Evolutionary conservation across 1,140 invertebrate genomes (phyloP).

Genomic region (Drosophila subpulchrella): DNA sequence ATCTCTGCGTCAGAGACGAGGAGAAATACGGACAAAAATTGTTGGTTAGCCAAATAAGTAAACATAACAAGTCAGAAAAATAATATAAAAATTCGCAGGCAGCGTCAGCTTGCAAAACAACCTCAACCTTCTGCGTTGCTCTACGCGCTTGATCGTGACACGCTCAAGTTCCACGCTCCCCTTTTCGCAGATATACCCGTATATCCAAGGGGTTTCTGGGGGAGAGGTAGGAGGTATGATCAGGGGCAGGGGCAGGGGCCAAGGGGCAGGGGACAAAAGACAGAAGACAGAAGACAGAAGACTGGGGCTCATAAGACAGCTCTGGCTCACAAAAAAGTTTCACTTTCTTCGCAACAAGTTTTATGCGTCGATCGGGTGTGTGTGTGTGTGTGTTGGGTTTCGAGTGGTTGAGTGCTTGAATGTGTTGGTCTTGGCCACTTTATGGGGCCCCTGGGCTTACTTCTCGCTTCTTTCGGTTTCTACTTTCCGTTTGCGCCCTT

Average conservation of each 20-base stretch:
- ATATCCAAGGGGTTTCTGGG: constrained; percentile 8
- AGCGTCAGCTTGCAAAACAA: constrained; percentile 61
- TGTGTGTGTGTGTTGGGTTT: constrained; percentile 15
- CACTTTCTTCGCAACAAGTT: constrained; percentile 82
- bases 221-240: constrained; percentile 1
- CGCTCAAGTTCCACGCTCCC: constrained; percentile 53
- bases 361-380: constrained; percentile 47
- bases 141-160: constrained; percentile 67
- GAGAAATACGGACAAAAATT: constrained; percentile 31
- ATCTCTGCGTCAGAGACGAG: constrained; percentile 29
- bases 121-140: constrained; percentile 74
- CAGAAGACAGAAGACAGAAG: constrained; percentile 3
- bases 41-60: constrained; percentile 30
- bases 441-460: constrained; percentile 7
- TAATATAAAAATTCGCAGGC: constrained; percentile 30
- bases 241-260: constrained; percentile 2
- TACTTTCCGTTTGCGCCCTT: constrained; percentile 81
- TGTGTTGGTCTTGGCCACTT: constrained; percentile 15
- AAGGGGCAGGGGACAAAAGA: constrained; percentile 11
- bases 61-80: constrained; percentile 31
- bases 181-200: constrained; percentile 13
- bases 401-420: constrained; percentile 13
- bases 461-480: constrained; percentile 69
- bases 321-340: constrained; percentile 61
- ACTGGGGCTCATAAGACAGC: neutral